phyloP scores from a whole-genome alignment of 1,140 invertebrate genomes.

The Zaprionus nigranus region DNA sequence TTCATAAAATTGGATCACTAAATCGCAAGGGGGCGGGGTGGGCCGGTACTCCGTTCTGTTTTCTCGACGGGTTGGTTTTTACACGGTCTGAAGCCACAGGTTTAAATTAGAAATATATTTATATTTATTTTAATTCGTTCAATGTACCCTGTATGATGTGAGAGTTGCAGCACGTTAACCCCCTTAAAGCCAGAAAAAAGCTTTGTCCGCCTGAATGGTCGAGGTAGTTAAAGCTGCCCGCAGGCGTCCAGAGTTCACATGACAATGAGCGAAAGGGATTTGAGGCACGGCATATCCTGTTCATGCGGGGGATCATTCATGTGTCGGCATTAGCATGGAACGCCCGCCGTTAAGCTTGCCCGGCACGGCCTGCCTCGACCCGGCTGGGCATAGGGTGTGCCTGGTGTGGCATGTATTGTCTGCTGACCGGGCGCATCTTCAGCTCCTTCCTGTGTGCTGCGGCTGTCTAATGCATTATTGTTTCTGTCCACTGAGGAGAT shows the following conservation, averaged over 20 bases:
- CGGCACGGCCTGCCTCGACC: background rate
- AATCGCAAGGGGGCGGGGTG: too few relatives aligned
- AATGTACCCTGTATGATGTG: background rate
- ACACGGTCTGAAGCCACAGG: too few relatives aligned
- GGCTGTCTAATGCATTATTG: conserved; percentile 79
- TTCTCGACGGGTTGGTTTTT: too few relatives aligned
- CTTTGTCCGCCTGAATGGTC: background rate
- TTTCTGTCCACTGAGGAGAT: conserved; percentile 75
- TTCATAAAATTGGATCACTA: too few relatives aligned
- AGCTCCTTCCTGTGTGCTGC: conserved; percentile 45
- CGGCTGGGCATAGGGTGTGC: conserved; percentile 28
- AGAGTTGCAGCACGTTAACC: background rate
- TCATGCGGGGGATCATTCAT: conserved; percentile 35
- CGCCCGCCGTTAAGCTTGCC: conserved; percentile 40
- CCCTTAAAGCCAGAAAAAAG: conserved; percentile 1
- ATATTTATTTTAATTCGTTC: too few relatives aligned
- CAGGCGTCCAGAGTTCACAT: conserved; percentile 68
- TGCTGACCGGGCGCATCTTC: conserved; percentile 25
- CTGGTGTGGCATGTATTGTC: conserved; percentile 28
- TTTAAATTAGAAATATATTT: too few relatives aligned
- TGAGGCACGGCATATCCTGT: conserved; percentile 32
- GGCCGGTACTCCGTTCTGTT: too few relatives aligned
- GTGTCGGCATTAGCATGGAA: conserved; percentile 47
- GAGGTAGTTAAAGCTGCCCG: conserved; percentile 36
- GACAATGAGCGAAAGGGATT: conserved; percentile 66